phyloP scores from a whole-genome alignment of 1,140 invertebrate species.

The Diuraphis noxia region DNA sequence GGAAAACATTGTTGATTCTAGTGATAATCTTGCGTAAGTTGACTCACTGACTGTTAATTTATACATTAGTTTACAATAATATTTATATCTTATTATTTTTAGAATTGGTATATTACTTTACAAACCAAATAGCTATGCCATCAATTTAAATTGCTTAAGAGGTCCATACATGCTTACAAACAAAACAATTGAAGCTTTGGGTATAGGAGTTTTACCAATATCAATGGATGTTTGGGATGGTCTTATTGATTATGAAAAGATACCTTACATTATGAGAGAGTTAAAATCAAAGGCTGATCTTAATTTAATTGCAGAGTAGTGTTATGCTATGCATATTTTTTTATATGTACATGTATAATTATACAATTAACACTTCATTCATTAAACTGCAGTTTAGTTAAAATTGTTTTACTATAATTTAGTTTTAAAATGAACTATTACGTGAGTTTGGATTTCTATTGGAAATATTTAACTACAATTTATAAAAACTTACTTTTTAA shows the following conservation, averaged over 20 bases:
- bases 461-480: not conserved
- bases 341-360: not conserved
- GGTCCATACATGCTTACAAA: not conserved
- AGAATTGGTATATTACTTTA: constrained; percentile 30
- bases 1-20: not conserved
- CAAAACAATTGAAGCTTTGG: constrained; percentile 54
- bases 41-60: not conserved
- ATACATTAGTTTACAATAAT: not conserved
- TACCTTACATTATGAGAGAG: constrained; percentile 62
- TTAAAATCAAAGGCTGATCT: constrained; percentile 59
- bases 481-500: not conserved
- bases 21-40: constrained; percentile 34
- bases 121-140: constrained; percentile 27
- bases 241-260: constrained; percentile 62
- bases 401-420: not conserved
- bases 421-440: not conserved
- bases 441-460: not conserved
- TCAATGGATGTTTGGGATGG: constrained; percentile 60
- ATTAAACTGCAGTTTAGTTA: not conserved
- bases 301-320: not conserved
- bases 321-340: not conserved
- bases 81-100: not conserved
- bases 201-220: constrained; percentile 61
- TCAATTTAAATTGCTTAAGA: constrained; percentile 40
- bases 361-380: no score